Base-by-base conservation (phyloP, 2,113 vertebrate species). In the Catharus minimus region DNA sequence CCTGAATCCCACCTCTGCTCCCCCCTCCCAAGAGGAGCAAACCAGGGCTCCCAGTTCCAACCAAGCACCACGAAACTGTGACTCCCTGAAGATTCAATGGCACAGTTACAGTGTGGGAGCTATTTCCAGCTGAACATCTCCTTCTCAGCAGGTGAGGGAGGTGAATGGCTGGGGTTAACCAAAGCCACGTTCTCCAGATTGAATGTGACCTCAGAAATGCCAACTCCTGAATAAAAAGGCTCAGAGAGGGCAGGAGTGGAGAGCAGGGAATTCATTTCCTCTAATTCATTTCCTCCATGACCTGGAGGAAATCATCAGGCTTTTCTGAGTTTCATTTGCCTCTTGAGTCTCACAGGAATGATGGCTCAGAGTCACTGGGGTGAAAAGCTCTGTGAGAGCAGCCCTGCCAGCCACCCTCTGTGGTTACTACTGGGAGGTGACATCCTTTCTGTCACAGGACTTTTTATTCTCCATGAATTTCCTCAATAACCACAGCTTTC, bases 401-500 rank as follows among this genome's bases (percentile, higher is more conserved):
- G 89, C 52, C 0, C 0, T 27, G 66, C 66, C 77, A 68, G 38
- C 77, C 22, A 22, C 64, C 56, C 60, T 69, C 56, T 15, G 13
- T 3, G 11, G 20, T 7, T 14, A 4, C 43, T 22, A 50, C 80
- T 69, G 86, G 13, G 44, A 69, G 38, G 36, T 19, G 50, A 86
- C 55, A 80, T 33, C 53, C 30, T 41, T 52, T 41, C 32, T 90
- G 76, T 43, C 68, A 90, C 60, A 71, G 69, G 43, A 33, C 57
- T 60, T 89, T 71, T 57, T 24, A 65, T 84, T 72, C 94, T 58
- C 79, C 58, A 13, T 30, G 13, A 85, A 92, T 84, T 84, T 87
- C 74, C 71, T 87, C 93, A 87, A 79, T 68, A 89, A 72, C 86
- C 22, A 36, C 77, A 86, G 52, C 74, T 95, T 96, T 89, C 87